These are phyloP conservation scores for Archaeoteleia sp. DNA, from an alignment of 2,888 invertebrate species.

Conservation along the genomic window DNA sequence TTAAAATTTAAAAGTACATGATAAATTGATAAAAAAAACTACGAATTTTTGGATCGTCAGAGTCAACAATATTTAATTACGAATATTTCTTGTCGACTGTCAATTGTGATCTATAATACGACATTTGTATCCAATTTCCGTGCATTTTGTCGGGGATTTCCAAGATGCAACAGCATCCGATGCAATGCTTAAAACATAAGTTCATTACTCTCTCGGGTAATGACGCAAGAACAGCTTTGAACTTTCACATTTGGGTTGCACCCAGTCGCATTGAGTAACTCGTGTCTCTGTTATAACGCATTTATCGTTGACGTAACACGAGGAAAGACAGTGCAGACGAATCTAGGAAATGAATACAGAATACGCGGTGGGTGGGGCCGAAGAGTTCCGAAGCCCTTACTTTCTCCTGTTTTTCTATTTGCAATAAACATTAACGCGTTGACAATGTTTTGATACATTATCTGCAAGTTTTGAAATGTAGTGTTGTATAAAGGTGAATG, in stretches of 20 bases:
- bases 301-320: neutral
- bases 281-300: neutral
- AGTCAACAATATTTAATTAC: no score
- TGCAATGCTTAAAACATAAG: neutral
- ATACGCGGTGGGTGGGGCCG: neutral
- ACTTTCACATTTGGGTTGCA: slow-evolving; percentile 2
- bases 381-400: neutral
- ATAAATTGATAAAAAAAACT: no score
- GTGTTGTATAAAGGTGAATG: no score
- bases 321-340: slow-evolving; percentile 1
- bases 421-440: neutral
- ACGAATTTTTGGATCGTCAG: no score
- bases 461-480: no score
- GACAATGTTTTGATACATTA: no score
- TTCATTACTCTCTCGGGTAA: neutral
- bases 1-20: no score
- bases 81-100: no score
- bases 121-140: no score
- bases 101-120: no score
- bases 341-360: slow-evolving; percentile 3
- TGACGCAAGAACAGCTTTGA: slow-evolving; percentile 3
- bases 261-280: slow-evolving; percentile 3
- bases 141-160: neutral
- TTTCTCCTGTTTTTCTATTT: neutral
- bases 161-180: neutral